Conservation (phyloP, 2,888 invertebrate genomes). For the Chaitophorus viminalis region DNA sequence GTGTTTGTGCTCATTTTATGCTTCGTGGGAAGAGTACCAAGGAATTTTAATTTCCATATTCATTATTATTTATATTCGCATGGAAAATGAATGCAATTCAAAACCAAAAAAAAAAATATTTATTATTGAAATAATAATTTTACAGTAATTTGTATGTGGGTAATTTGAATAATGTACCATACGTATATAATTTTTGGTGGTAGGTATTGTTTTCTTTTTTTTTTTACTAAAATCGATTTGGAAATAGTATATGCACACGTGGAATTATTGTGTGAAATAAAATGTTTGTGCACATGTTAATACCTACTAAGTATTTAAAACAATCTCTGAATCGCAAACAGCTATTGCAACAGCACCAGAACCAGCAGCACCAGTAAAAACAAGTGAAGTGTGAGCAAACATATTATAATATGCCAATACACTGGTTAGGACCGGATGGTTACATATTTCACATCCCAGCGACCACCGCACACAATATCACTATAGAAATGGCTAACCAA, state of each 20-base stretch:
- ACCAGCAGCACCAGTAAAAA: not conserved
- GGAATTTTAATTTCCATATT: not conserved
- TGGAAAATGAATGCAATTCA: not conserved
- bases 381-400: not conserved
- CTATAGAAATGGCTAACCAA: not conserved
- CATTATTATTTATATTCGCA: not conserved
- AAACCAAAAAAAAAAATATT: not conserved
- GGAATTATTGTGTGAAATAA: not conserved
- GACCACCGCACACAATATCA: not conserved
- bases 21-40: not conserved
- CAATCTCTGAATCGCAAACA: not conserved
- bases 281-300: not conserved
- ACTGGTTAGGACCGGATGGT: not conserved
- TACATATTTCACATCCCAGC: slow-evolving; percentile 3
- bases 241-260: not conserved
- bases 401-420: not conserved
- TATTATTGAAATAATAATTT: not conserved
- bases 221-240: not conserved
- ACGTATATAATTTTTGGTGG: not conserved
- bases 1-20: not conserved
- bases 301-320: not conserved
- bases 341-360: too few relatives aligned
- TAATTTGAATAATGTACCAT: not conserved
- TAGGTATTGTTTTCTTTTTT: not conserved
- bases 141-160: not conserved